Percentiles rank a stretch among this genome's conserved stretches.
phyloP scores from a whole-genome alignment of 2,797 vertebrate species.

The Ciconia nigra region DNA sequence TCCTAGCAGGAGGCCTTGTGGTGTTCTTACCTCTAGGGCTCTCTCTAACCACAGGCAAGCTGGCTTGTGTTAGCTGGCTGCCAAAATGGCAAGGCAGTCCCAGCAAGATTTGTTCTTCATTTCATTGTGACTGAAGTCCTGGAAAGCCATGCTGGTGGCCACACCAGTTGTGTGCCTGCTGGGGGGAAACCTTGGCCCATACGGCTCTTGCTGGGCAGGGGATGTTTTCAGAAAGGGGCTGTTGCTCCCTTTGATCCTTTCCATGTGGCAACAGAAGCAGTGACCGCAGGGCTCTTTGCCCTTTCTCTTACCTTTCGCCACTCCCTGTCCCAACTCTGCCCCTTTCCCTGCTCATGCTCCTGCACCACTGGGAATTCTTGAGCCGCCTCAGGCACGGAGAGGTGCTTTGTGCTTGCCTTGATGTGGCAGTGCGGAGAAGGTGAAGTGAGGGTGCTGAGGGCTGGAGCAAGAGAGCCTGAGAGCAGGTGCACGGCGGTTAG shows the following conservation, averaged over 20 bases:
- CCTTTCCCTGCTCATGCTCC: not conserved
- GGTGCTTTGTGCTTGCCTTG: not conserved
- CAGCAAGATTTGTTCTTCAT: not conserved
- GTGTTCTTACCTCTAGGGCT: not conserved
- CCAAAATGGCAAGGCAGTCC: not conserved
- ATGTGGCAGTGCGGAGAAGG: not conserved
- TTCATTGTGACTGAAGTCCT: not conserved
- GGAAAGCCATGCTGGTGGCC: not conserved
- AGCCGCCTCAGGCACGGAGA: not conserved
- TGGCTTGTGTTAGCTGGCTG: not conserved
- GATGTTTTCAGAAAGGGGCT: not conserved
- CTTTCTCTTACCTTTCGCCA: not conserved
- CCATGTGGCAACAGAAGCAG: not conserved
- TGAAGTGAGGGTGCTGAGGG: not conserved
- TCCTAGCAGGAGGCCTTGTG: not conserved
- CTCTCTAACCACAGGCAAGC: not conserved
- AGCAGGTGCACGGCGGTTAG: constrained; percentile 27
- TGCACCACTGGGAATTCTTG: not conserved
- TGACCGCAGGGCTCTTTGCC: not conserved
- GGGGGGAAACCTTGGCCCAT: not conserved
- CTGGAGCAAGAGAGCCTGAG: not conserved
- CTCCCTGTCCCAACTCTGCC: not conserved
- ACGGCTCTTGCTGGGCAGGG: not conserved
- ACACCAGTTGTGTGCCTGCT: not conserved
- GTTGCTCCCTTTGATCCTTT: not conserved